Evolutionary conservation across 2,888 invertebrate species (phyloP).

Genomic region (Diploptera punctata): DNA sequence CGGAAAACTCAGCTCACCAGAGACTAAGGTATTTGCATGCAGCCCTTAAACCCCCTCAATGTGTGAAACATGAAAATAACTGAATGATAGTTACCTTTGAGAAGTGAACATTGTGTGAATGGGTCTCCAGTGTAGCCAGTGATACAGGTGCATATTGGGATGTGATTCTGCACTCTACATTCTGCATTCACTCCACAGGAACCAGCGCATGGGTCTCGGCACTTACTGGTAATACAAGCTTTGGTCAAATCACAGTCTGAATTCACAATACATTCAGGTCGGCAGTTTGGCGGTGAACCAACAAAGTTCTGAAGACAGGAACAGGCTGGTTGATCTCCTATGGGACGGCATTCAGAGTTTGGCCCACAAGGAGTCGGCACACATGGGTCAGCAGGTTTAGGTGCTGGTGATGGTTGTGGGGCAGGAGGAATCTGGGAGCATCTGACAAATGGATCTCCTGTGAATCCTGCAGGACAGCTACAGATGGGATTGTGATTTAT

Average conservation of each 20-base stretch:
- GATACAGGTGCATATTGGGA: constrained; percentile 61
- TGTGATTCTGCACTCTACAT: constrained; percentile 56
- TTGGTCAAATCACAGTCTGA: constrained; percentile 57
- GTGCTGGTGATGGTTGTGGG: constrained; percentile 50
- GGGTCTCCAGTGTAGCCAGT: constrained; percentile 75
- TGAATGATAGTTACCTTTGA: neutral
- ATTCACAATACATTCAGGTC: constrained; percentile 68
- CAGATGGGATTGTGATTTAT: constrained; percentile 52
- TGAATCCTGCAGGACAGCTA: constrained; percentile 50
- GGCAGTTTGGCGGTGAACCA: constrained; percentile 73
- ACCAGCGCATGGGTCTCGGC: constrained; percentile 58
- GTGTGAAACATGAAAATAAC: too few species aligned
- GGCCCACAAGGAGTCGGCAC: constrained; percentile 66
- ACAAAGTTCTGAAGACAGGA: constrained; percentile 62
- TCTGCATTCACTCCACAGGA: constrained; percentile 60
- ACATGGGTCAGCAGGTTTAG: constrained; percentile 68
- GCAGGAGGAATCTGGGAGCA: constrained; percentile 51
- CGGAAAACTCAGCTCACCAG: too few species aligned
- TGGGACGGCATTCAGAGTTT: constrained; percentile 50
- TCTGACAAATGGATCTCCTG: constrained; percentile 51
- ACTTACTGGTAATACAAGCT: constrained; percentile 58
- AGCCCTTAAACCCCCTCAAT: too few species aligned
- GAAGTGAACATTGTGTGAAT: constrained; percentile 68
- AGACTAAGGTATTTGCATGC: too few species aligned
- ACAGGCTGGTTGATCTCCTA: constrained; percentile 63